Percentiles rank a stretch among this genome's conserved stretches.
phyloP scores from a whole-genome alignment of 2,113 vertebrate genomes.

The Zosterops lateralis region DNA sequence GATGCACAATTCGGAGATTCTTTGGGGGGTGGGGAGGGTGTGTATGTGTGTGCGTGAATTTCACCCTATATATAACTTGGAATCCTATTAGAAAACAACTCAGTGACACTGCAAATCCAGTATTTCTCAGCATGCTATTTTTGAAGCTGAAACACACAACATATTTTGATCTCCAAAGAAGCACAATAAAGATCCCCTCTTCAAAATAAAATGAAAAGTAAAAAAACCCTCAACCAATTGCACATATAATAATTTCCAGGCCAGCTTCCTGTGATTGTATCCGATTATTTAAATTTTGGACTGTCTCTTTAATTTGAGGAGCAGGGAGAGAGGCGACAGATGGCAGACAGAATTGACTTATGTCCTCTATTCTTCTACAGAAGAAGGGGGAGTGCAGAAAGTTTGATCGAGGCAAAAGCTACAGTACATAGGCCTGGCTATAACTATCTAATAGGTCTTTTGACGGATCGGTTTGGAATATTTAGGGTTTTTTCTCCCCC shows the following conservation, averaged over 20 bases:
- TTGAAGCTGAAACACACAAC: slow-evolving; percentile 41
- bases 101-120: slow-evolving; percentile 40
- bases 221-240: background rate
- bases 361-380: slow-evolving; percentile 81
- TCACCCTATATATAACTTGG: slow-evolving; percentile 59
- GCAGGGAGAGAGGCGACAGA: slow-evolving; percentile 80
- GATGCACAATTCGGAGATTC: background rate
- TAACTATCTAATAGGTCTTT: slow-evolving; percentile 78
- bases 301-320: slow-evolving; percentile 81
- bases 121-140: slow-evolving; percentile 57
- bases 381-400: slow-evolving; percentile 79
- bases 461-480: slow-evolving; percentile 70
- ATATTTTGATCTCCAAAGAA: slow-evolving; percentile 47
- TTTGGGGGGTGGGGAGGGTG: background rate
- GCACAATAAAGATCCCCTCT: slow-evolving; percentile 32
- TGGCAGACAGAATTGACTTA: slow-evolving; percentile 87
- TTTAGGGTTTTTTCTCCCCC: slow-evolving; percentile 58
- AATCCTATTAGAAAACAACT: slow-evolving; percentile 59
- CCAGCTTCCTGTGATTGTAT: slow-evolving; percentile 54
- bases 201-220: slow-evolving; percentile 31
- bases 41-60: background rate
- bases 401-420: slow-evolving; percentile 78
- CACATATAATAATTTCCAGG: slow-evolving; percentile 56
- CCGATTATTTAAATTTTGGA: slow-evolving; percentile 70
- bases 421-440: slow-evolving; percentile 61